Conservation (phyloP, 1,140 invertebrate species). For the Ganaspis sp. region DNA sequence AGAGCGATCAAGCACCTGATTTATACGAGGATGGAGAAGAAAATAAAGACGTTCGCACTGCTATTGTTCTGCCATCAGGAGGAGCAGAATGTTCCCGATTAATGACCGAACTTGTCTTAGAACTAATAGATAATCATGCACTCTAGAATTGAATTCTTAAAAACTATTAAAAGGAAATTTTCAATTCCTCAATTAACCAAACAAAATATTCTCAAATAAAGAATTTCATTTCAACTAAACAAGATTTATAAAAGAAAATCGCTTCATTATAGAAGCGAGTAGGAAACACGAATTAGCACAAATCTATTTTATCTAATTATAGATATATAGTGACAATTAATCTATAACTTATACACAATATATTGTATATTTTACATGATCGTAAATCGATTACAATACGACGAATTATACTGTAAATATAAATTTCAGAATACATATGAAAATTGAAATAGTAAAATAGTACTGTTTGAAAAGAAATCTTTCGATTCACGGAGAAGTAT, state of each 20-base stretch:
- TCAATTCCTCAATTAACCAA: background rate
- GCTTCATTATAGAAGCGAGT: background rate
- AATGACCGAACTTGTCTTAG: slow-evolving; percentile 73
- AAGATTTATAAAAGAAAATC: background rate
- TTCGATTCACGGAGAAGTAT: background rate
- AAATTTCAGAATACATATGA: slow-evolving; percentile 36
- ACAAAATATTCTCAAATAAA: background rate
- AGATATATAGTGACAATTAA: slow-evolving; percentile 10
- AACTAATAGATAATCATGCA: slow-evolving; percentile 68
- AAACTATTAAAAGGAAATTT: background rate
- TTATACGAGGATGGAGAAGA: slow-evolving; percentile 78
- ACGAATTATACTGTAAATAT: slow-evolving; percentile 48
- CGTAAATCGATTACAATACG: slow-evolving; percentile 49
- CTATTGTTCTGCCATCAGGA: slow-evolving; percentile 63
- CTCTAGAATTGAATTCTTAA: slow-evolving; percentile 65
- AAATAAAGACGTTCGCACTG: slow-evolving; percentile 52
- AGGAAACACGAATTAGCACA: background rate
- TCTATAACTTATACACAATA: slow-evolving; percentile 20
- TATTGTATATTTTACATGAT: slow-evolving; percentile 52
- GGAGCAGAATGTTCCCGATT: slow-evolving; percentile 68
- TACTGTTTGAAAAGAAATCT: slow-evolving; percentile 8
- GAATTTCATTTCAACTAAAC: background rate
- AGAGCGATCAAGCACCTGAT: slow-evolving; percentile 83
- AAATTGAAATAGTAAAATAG: slow-evolving; percentile 44
- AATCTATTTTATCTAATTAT: slow-evolving; percentile 7